Evolutionary conservation across 92 coral and sea anemone species (phyloP).

Genomic region (Bergia puertoricense): DNA sequence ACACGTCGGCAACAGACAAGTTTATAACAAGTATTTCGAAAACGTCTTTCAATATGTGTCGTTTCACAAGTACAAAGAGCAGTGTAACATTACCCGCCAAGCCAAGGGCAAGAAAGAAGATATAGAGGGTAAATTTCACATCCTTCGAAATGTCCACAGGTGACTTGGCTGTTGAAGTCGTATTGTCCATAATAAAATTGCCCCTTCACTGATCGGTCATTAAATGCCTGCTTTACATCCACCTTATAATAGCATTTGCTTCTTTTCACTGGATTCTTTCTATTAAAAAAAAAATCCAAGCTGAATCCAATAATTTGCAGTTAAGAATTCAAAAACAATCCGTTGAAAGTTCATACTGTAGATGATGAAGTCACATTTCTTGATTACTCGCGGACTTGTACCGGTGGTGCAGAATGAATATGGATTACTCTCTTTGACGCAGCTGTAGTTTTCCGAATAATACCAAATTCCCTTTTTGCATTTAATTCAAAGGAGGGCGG

Average conservation of each 20-base stretch:
- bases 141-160: conserved; percentile 13
- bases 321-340: not conserved
- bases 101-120: conserved; percentile 28
- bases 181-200: conserved; percentile 16
- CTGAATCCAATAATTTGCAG: not conserved
- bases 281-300: not conserved
- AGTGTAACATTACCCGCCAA: conserved; percentile 24
- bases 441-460: not conserved
- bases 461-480: too few relatives aligned
- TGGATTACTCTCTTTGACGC: too few relatives aligned
- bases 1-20: conserved; percentile 12
- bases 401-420: not conserved
- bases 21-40: conserved; percentile 33
- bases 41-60: conserved; percentile 23
- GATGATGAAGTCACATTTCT: not conserved
- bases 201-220: not conserved
- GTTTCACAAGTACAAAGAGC: not conserved
- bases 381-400: not conserved
- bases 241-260: not conserved
- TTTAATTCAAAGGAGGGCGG: too few relatives aligned
- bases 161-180: not conserved
- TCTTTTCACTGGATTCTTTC: not conserved
- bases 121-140: not conserved
- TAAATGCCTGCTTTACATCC: not conserved
- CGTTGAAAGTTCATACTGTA: not conserved